Evolutionary conservation across 2,113 vertebrate genomes (phyloP).

Genomic region (Seriola rivoliana): DNA sequence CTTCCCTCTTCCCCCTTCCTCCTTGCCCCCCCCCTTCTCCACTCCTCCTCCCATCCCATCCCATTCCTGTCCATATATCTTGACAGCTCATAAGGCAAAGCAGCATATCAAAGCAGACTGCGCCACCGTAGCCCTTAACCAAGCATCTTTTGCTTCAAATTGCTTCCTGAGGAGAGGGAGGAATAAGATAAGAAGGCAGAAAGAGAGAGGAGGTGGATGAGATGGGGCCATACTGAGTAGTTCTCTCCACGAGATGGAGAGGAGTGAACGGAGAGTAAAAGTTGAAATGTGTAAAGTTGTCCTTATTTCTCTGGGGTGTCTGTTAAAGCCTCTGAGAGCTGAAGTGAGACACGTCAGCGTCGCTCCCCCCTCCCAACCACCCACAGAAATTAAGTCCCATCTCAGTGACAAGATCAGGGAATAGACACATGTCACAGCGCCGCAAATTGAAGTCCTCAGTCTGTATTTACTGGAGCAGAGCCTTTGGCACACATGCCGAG

Average conservation of each 20-base stretch:
- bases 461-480: slow-evolving; percentile 73
- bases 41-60: slow-evolving; percentile 32
- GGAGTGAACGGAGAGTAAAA: slow-evolving; percentile 24
- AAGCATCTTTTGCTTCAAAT: slow-evolving; percentile 79
- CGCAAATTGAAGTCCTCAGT: slow-evolving; percentile 61
- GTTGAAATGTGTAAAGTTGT: slow-evolving; percentile 43
- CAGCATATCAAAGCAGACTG: slow-evolving; percentile 73
- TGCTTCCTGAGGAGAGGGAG: slow-evolving; percentile 65
- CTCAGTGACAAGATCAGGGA: slow-evolving; percentile 56
- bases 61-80: slow-evolving; percentile 56
- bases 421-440: slow-evolving; percentile 61
- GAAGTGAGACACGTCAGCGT: slow-evolving; percentile 49
- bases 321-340: slow-evolving; percentile 49
- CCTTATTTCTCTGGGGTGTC: slow-evolving; percentile 47
- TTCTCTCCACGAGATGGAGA: slow-evolving; percentile 31
- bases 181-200: slow-evolving; percentile 61
- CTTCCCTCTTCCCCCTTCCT: neutral
- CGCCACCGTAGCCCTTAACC: slow-evolving; percentile 73
- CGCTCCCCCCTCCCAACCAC: neutral
- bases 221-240: slow-evolving; percentile 32
- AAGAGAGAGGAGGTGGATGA: slow-evolving; percentile 45
- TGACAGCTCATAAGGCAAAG: slow-evolving; percentile 80
- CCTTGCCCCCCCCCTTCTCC: neutral
- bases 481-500: slow-evolving; percentile 27
- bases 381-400: slow-evolving; percentile 60